Evolutionary conservation across 2,113 vertebrate genomes (phyloP), one percentile per base, ranked within the genome.

Genomic region (Takifugu flavidus): DNA sequence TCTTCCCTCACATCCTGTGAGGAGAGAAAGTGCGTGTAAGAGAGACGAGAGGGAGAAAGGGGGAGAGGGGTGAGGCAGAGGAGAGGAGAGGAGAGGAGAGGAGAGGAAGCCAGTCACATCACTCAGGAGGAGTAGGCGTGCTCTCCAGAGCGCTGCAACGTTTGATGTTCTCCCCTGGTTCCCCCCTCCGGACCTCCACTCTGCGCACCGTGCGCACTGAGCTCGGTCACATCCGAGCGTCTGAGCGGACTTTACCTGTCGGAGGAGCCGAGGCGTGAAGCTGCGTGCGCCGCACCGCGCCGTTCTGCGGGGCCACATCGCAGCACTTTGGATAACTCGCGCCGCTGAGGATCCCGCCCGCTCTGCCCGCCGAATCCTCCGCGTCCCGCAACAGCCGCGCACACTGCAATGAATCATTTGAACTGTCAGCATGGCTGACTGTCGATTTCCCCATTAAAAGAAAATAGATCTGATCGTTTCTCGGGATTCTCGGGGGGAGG

Each of bases 201-300:
- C 66, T 29, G 59, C 52, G 64, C 45, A 49, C 34, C 7, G 34
- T 39, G 34, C 34, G 34, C 34, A 39, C 34, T 56, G 86, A 90
- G 85, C 67, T 78, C 87, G 89, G 87, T 88, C 85, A 82, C 31
- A 59, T 45, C 77, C 70, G 28, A 59, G 74, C 63, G 49, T 63
- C 69, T 49, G 51, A 72, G 72, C 74, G 78, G 78, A 83, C 75
- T 85, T 86, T 78, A 49, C 69, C 68, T 15, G 74, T 76, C 82
- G 82, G 84, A 77, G 86, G 91, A 92, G 91, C 92, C 91, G 85
- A 60, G 73, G 34, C 49, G 66, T 20, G 70, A 77, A 72, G 51
- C 63, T 34, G 46, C 49, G 58, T 58, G 44, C 62, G 20, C 70
- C 62, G 75, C 67, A 58, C 85, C 86, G 69, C 66, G 82, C 89